Evolutionary conservation across 2,113 vertebrate genomes (phyloP).

Genomic region (Gambusia affinis): DNA sequence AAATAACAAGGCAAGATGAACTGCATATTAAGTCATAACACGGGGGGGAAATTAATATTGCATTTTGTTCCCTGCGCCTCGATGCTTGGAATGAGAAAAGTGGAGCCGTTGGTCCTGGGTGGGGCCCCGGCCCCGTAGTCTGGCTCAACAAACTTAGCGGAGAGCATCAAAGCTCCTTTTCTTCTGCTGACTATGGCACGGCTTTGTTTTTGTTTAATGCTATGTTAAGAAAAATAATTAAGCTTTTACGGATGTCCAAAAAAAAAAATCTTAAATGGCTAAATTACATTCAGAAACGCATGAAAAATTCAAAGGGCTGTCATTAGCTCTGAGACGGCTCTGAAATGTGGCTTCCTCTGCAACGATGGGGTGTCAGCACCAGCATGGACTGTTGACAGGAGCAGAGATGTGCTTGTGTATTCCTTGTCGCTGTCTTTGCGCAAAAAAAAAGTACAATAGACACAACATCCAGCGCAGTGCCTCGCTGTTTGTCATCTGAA

Average conservation of each 20-base stretch:
- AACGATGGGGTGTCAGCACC: conserved; percentile 94
- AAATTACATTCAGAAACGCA: conserved; percentile 92
- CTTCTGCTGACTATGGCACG: conserved; percentile 62
- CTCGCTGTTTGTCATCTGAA: conserved; percentile 93
- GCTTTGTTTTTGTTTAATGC: conserved; percentile 70
- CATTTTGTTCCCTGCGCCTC: conserved; percentile 75
- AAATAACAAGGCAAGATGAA: conserved; percentile 95
- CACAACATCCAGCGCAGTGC: conserved; percentile 85
- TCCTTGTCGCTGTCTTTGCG: conserved; percentile 17
- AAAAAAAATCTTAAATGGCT: conserved; percentile 74
- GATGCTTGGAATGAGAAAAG: conserved; percentile 55
- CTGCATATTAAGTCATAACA: conserved; percentile 93
- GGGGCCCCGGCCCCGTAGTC: conserved; percentile 33
- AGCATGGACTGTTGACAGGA: conserved; percentile 85
- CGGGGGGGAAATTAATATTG: conserved; percentile 90
- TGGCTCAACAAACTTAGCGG: conserved; percentile 50
- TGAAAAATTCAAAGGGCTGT: conserved; percentile 91
- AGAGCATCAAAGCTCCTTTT: conserved; percentile 59
- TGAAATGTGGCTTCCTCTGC: conserved; percentile 97
- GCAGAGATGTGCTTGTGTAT: conserved; percentile 78
- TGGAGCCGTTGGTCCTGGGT: conserved; percentile 50
- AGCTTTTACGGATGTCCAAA: conserved; percentile 66
- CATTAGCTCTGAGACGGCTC: conserved; percentile 88
- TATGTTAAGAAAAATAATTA: conserved; percentile 45
- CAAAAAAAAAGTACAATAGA: conserved; percentile 65